Base-by-base conservation (phyloP, 2,113 vertebrate species). In the Zapornia atra region DNA sequence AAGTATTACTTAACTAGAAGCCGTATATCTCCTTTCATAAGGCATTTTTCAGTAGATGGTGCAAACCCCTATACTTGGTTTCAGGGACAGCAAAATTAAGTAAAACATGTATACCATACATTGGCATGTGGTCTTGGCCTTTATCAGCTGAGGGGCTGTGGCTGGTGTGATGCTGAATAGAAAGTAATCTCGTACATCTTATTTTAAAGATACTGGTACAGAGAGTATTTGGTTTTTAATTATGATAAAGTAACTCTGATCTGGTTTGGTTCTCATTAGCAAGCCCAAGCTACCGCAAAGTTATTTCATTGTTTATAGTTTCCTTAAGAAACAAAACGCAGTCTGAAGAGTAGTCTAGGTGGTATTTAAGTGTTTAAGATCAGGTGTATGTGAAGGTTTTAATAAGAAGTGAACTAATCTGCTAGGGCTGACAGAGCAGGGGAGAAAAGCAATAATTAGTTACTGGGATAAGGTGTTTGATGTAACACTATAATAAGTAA, bases 201-300 rank as follows among this genome's bases (percentile, higher is more conserved):
- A 5, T 71, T 78, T 92, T 94, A 96, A 90, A 44, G 70, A 57
- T 60, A 20, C 22, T 82, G 29, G 84, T 96, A 82, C 38, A 82
- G 46, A 70, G 18, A 72, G 20, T 66, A 51, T 94, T 89, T 92
- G 19, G 11, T 78, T 85, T 63, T 34, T 85, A 87, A 48, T 86
- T 92, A 34, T 86, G 19, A 40, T 60, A 26, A 15, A 83, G 68
- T 75, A 89, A 68, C 85, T 83, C 9, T 80, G 71, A 94, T 96
- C 66, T 82, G 7, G 88, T 91, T 82, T 83, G 75, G 82, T 61
- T 5, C 79, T 93, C 92, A 81, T 94, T 94, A 92, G 91, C 71
- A 90, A 95, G 34, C 38, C 28, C 34, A 80, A 91, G 51, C 19
- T 53, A 71, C 44, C 64, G 76, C 54, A 69, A 80, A 93, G 50